Percentiles rank a stretch among this genome's conserved stretches.
These are phyloP conservation scores for Nephrocerus scutellatus DNA, from an alignment of 2,888 invertebrate genomes.

Conservation along the genomic window DNA sequence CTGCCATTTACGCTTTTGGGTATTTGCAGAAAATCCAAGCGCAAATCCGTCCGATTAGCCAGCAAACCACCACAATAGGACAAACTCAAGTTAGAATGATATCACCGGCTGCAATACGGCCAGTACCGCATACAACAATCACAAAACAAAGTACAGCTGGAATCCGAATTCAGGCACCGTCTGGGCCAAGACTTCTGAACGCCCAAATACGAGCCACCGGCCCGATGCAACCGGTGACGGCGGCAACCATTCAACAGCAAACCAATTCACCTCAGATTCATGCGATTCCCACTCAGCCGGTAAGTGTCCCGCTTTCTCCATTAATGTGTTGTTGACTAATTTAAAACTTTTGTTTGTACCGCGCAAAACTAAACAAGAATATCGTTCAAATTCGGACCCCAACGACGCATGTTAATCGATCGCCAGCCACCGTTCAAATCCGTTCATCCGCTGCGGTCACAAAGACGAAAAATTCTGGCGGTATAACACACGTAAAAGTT, in stretches of 20 bases:
- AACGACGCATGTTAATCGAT: constrained; percentile 23
- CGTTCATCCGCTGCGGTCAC: constrained; percentile 35
- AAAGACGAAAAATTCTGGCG: constrained; percentile 29
- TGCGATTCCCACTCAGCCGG: constrained; percentile 43
- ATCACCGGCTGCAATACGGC: constrained; percentile 46
- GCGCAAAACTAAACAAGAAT: constrained; percentile 34
- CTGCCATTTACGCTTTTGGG: constrained; percentile 5
- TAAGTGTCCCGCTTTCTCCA: constrained; percentile 25
- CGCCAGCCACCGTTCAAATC: constrained; percentile 44
- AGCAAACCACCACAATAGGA: constrained; percentile 51
- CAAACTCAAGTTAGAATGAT: constrained; percentile 58
- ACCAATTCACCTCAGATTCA: constrained; percentile 37
- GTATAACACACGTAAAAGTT: constrained; percentile 43
- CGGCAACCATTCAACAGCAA: constrained; percentile 28
- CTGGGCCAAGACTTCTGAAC: constrained; percentile 40
- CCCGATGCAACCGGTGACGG: constrained; percentile 20
- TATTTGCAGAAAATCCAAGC: constrained; percentile 44
- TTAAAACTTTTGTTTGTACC: constrained; percentile 2
- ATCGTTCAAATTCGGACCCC: constrained; percentile 46
- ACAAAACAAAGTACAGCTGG: constrained; percentile 44
- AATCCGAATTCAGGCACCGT: constrained; percentile 41
- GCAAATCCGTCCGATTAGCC: constrained; percentile 52
- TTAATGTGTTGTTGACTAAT: background rate
- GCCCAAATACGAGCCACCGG: constrained; percentile 35
- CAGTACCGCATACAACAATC: constrained; percentile 48